Conservation (phyloP, 2,113 vertebrate genomes). For the Penelope pileata region DNA sequence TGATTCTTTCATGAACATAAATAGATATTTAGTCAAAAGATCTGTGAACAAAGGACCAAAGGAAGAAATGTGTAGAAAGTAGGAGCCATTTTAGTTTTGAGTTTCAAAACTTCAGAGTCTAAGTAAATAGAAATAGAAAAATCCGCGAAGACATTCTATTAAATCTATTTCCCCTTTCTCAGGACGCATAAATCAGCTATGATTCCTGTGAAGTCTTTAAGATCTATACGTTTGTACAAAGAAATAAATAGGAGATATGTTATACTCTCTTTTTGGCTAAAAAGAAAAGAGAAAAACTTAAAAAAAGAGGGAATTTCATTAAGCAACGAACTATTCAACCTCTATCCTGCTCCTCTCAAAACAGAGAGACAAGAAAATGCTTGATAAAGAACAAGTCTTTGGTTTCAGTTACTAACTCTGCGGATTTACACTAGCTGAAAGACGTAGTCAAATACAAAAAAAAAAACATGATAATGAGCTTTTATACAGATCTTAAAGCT, state of each 20-base stretch:
- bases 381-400: not conserved
- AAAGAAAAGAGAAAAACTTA: not conserved
- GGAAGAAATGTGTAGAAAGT: not conserved
- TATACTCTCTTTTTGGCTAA: not conserved
- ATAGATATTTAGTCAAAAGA: not conserved
- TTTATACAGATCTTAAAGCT: constrained; percentile 12
- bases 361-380: not conserved
- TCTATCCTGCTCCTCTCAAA: not conserved
- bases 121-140: not conserved
- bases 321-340: not conserved
- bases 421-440: not conserved
- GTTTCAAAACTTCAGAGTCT: not conserved
- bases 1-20: not conserved
- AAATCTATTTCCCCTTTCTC: not conserved
- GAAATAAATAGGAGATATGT: not conserved
- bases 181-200: not conserved
- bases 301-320: not conserved
- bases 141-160: not conserved
- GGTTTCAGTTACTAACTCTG: not conserved
- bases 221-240: not conserved
- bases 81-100: not conserved
- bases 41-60: not conserved
- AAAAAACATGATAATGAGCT: not conserved
- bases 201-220: not conserved
- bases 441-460: not conserved